Evolutionary conservation across 1,140 invertebrate species (phyloP).

Genomic region (Meloidogyne exigua): DNA sequence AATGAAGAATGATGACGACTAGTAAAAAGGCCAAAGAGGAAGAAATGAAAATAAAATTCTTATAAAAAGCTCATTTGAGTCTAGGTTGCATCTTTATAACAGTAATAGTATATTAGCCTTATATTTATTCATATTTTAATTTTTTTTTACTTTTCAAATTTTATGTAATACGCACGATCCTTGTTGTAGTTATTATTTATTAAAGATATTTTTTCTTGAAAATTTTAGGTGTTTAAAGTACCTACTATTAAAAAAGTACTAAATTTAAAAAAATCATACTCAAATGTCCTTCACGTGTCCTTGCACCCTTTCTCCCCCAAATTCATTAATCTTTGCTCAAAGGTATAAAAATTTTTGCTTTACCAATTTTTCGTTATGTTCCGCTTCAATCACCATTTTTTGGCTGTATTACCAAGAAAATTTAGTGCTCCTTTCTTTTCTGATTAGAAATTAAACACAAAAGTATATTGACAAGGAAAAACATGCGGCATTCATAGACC

Average conservation of each 20-base stretch:
- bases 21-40: neutral
- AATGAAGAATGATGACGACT: neutral
- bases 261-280: neutral
- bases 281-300: neutral
- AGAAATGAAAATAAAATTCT: neutral
- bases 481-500: neutral
- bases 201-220: too few relatives aligned
- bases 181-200: too few relatives aligned
- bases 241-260: too few relatives aligned
- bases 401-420: slow-evolving; percentile 1
- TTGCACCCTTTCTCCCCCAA: neutral
- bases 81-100: too few relatives aligned
- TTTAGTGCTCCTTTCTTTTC: neutral
- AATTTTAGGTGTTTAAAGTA: too few relatives aligned
- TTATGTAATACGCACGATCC: too few relatives aligned
- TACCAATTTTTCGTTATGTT: neutral
- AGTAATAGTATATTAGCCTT: too few relatives aligned
- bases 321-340: neutral
- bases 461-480: neutral
- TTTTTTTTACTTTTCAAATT: too few relatives aligned
- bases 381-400: neutral
- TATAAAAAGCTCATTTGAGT: neutral
- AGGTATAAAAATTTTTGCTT: neutral
- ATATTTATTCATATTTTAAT: too few relatives aligned
- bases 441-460: neutral